phyloP scores from a whole-genome alignment of 2,797 vertebrate species.

The Orestias chungarensis region DNA sequence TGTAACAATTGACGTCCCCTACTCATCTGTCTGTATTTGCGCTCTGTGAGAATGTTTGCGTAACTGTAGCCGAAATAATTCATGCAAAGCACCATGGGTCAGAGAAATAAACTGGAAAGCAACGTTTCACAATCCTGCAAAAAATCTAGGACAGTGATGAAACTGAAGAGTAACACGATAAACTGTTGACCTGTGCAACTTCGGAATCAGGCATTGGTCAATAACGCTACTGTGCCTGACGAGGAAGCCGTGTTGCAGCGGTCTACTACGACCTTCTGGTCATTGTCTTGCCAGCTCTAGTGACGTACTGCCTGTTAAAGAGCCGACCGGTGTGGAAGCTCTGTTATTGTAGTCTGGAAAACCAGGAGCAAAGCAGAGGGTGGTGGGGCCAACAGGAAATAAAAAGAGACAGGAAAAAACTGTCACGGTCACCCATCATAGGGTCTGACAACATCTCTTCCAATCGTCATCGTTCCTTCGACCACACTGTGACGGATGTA shows the following conservation, averaged over 20 bases:
- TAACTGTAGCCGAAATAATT: neutral
- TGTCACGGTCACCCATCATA: conserved; percentile 67
- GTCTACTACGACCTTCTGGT: conserved; percentile 35
- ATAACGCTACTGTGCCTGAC: conserved; percentile 31
- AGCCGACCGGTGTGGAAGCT: conserved; percentile 42
- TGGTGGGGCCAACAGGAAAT: conserved; percentile 48
- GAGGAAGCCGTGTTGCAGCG: neutral
- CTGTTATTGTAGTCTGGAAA: conserved; percentile 64
- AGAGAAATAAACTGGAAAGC: neutral
- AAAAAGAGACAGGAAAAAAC: conserved; percentile 70
- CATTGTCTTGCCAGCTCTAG: conserved; percentile 60
- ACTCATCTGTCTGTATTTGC: neutral
- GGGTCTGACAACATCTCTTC: conserved; percentile 48
- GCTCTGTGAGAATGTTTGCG: neutral
- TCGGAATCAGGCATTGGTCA: conserved; percentile 35
- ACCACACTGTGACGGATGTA: conserved; percentile 50
- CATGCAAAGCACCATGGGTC: neutral
- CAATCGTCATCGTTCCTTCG: conserved; percentile 36
- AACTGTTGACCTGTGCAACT: conserved; percentile 31
- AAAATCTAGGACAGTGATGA: conserved; percentile 1
- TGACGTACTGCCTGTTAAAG: conserved; percentile 54
- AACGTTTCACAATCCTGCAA: conserved; percentile 21
- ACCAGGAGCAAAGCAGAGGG: conserved; percentile 35
- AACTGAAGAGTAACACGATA: conserved; percentile 22
- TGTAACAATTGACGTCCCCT: neutral